Evolutionary conservation across 2,888 invertebrate species (phyloP), one percentile per base, ranked within the genome.

Genomic region (Lingula anatina): DNA sequence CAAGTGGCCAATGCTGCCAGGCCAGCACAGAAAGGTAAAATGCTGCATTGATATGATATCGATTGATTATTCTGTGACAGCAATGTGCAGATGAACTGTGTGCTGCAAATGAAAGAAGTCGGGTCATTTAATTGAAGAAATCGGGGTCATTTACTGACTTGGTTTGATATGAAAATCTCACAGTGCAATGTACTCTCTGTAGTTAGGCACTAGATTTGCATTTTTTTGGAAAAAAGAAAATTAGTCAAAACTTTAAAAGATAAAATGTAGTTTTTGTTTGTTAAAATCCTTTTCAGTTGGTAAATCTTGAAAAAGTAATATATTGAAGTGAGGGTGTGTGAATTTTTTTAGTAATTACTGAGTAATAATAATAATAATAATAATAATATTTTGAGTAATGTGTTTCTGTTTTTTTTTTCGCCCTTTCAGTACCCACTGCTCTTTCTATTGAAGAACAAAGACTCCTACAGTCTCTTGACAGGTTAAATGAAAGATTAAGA

Each of bases 391-490:
- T 31, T 12, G 31, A 7, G 9, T 21, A 7, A 39, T 12, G 12
- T 25, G 5, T 12, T 43, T 20, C 26, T 27, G 20, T 20, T 15
- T 47, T 37, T 4, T 2, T 40, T 18, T 35, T 27, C 40, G 37
- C 44, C 44, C 28, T 56, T 62, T 43, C 58, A 65, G 68, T 61
- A 18, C 65, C 64, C 24, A 61, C 70, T 35, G 68, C 69, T 12
- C 47, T 73, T 23, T 73, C 73, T 15, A 51, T 72, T 42, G 73
- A 73, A 54, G 73, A 73, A 55, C 68, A 71, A 47, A 51, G 63
- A 36, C 45, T 73, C 27, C 38, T 73, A 52, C 68, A 71, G 49
- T 72, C 72, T 15, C 49, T 73, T n/a, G 73, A 73, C 47, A 60
- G 64, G 49, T 61, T 73, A 2, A 72, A 73, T 56, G 69, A 71